Conservation (phyloP, 2,888 invertebrate genomes). For the Peribatodes rhomboidaria region DNA sequence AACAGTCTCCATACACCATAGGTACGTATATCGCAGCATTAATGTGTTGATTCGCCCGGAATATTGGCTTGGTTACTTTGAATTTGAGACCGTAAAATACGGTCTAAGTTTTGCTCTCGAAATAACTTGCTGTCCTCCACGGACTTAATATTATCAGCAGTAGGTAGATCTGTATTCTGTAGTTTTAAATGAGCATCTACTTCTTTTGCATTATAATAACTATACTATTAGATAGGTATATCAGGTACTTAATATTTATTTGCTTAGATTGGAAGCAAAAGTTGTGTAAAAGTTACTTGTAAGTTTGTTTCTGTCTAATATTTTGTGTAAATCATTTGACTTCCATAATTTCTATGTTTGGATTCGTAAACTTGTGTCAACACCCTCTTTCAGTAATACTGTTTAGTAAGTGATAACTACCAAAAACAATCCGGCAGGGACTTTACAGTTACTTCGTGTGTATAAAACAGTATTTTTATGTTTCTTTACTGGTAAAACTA, state of each 20-base stretch:
- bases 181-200: background rate
- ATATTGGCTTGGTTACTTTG: constrained; percentile 36
- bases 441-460: constrained; percentile 4
- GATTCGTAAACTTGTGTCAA: background rate
- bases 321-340: too few species aligned
- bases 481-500: constrained; percentile 24
- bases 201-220: background rate
- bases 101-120: constrained; percentile 27
- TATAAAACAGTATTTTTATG: constrained; percentile 25
- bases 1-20: constrained; percentile 82
- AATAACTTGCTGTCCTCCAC: constrained; percentile 17
- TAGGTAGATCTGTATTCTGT: background rate
- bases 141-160: constrained; percentile 12
- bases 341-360: background rate
- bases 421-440: constrained; percentile 7
- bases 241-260: too few species aligned
- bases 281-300: background rate
- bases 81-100: constrained; percentile 29
- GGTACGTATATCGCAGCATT: constrained; percentile 70
- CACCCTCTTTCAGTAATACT: background rate
- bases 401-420: constrained; percentile 12
- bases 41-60: constrained; percentile 54
- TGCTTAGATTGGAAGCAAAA: too few species aligned
- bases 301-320: too few species aligned
- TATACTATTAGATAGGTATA: background rate